Evolutionary conservation across 2,888 invertebrate genomes (phyloP).

Genomic region (Dryobotodes eremita): DNA sequence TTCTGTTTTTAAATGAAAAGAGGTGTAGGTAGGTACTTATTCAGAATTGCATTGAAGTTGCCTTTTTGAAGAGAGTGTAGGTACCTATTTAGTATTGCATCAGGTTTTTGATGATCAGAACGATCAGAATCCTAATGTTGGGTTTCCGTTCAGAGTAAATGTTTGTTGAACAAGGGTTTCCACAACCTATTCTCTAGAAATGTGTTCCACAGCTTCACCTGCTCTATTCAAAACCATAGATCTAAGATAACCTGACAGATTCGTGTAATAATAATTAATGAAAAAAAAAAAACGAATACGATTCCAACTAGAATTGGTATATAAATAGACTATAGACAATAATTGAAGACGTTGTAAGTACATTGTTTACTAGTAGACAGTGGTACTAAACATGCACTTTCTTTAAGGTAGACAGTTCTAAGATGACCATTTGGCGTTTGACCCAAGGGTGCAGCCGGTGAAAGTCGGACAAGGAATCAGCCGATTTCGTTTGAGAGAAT

Average conservation of each 20-base stretch:
- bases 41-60: background rate
- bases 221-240: background rate
- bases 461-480: constrained; percentile 8
- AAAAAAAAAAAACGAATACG: constrained; percentile 5
- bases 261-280: background rate
- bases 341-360: background rate
- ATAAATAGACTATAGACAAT: background rate
- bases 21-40: background rate
- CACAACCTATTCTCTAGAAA: background rate
- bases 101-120: background rate
- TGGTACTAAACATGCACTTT: constrained; percentile 7
- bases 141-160: background rate
- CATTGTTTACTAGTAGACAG: constrained; percentile 11
- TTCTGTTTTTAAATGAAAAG: constrained; percentile 33
- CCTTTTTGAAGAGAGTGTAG: background rate
- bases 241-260: background rate
- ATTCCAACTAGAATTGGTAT: constrained; percentile 35
- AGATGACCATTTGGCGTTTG: background rate
- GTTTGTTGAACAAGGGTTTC: constrained; percentile 3
- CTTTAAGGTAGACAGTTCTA: background rate
- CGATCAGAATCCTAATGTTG: background rate
- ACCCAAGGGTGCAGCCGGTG: constrained; percentile 9
- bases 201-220: background rate
- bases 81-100: background rate
- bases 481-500: background rate